Base-by-base conservation (phyloP, 2,113 vertebrate species). In the Gracilinanus agilis region DNA sequence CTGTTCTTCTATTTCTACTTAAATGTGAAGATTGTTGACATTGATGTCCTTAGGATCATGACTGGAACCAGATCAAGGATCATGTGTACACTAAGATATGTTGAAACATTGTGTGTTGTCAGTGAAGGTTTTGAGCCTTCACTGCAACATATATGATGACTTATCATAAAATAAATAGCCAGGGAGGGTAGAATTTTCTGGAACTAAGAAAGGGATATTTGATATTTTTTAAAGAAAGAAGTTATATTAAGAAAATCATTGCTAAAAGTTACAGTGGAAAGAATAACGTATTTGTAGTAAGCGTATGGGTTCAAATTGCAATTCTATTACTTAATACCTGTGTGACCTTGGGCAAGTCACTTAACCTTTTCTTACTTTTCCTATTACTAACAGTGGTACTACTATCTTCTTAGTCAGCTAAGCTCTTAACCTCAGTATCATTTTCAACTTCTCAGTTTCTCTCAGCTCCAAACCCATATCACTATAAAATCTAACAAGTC, bases 1-100 rank as follows among this genome's bases (percentile, higher is more conserved):
- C 54, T 93, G 10, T 55, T 88, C 24, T 89, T 92, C 88, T 90
- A 1, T 88, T 91, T 94, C 90, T 94, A 0, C 1, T 40, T 95
- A 53, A 8, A 89, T 94, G 67, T n/a, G n/a, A 89, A 24, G 16
- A 3, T 93, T 91, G 40, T 40, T 40, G n/a, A 75, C 34, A 75
- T n/a, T n/a, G 34, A 83, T 19, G 19, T 75, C 61, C 5, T 19
- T 75, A n/a, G 13, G 61, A 75, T 34, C 29, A 67, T 75, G 61
- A n/a, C 34, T 3, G n/a, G 61, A 75, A 83, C 19, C 34, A 40
- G 27, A 7, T 83, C 67, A 83, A 83, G n/a, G 16, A 6, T 9
- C 40, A 6, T 40, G 19, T 83, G 23, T 40, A 40, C 16, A 6
- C 67, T 83, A 83, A 83, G 34, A 83, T 40, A 83, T 83, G 67